Evolutionary conservation across 2,888 invertebrate species (phyloP), one percentile per base, ranked within the genome.

Genomic region (Meandrusa payeni): DNA sequence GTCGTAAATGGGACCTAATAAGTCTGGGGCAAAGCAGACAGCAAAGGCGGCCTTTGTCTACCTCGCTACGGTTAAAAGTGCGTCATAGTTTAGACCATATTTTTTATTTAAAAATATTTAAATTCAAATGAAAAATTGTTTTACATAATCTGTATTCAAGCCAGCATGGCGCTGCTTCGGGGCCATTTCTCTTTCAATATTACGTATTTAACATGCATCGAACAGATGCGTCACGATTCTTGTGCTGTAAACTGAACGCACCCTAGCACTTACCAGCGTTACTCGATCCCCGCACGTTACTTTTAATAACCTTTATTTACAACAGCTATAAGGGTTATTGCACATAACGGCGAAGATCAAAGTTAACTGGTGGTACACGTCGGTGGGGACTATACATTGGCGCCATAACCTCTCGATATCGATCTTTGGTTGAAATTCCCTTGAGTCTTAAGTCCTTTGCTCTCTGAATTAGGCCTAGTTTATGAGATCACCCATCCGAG

Each of bases 221-320:
- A 78, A 76, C 78, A 82, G 82, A 81, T 79, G 82, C 78, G 80
- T 81, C 83, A 79, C 81, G 78, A 76, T 69, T 66, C 68, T 70
- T 61, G 65, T 57, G 68, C 73, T 75, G 73, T 81, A 76, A 77
- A 78, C 69, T 64, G 75, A 72, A 75, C 71, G 74, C 73, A 74
- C 76, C 75, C 72, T 64, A 70, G 59, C 65, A 64, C 60, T 65
- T 53, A 54, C 79, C 67, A 65, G 47, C 52, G 46, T 53, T 62
- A 55, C 56, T 51, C 56, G 77, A 70, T 39, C 69, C 64, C 20
- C 12, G 11, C 19, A 36, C 32, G 20, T 34, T 6, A 15, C 7
- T 38, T 13, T 32, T 26, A 22, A 2, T 32, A 38, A 34, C 58
- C 63, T 61, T 65, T 64, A 70, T 62, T 59, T 57, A 50, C 52